Conservation (phyloP, 2,888 invertebrate species). For the Hypsopygia costalis region DNA sequence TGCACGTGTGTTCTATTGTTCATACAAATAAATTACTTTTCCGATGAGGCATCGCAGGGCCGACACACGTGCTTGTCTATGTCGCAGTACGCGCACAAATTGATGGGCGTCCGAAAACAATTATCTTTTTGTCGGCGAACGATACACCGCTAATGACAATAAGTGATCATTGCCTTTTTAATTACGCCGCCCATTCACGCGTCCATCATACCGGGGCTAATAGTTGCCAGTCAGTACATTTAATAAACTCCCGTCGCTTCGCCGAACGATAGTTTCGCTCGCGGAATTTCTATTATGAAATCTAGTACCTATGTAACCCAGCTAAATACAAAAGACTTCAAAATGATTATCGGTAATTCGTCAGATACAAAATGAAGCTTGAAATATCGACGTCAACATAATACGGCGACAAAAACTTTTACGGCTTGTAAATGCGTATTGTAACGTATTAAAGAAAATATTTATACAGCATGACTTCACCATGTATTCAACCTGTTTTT, state of each 20-base stretch:
- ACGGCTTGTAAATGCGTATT: constrained; percentile 48
- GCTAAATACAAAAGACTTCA: constrained; percentile 22
- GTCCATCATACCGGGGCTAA: constrained; percentile 65
- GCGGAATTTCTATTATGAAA: constrained; percentile 67
- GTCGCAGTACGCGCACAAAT: constrained; percentile 24
- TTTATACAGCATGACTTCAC: constrained; percentile 44
- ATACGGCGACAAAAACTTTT: constrained; percentile 36
- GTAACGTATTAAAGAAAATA: constrained; percentile 43
- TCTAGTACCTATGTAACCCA: too few relatives aligned
- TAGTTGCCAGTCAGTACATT: constrained; percentile 77
- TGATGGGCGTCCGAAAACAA: constrained; percentile 70
- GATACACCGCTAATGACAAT: constrained; percentile 75
- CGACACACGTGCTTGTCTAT: not conserved
- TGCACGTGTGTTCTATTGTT: too few relatives aligned
- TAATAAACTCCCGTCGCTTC: constrained; percentile 56
- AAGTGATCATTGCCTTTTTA: constrained; percentile 75
- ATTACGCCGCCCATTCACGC: constrained; percentile 70
- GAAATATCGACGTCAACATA: constrained; percentile 24
- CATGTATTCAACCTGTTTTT: constrained; percentile 59
- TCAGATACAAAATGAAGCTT: constrained; percentile 27
- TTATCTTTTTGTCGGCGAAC: constrained; percentile 69
- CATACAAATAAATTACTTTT: too few relatives aligned
- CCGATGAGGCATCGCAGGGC: too few relatives aligned
- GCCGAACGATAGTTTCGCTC: constrained; percentile 56
- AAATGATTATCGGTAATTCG: not conserved